These are phyloP conservation scores for Sebastes reedi DNA, from an alignment of 2,797 vertebrate species.

Conservation along the genomic window DNA sequence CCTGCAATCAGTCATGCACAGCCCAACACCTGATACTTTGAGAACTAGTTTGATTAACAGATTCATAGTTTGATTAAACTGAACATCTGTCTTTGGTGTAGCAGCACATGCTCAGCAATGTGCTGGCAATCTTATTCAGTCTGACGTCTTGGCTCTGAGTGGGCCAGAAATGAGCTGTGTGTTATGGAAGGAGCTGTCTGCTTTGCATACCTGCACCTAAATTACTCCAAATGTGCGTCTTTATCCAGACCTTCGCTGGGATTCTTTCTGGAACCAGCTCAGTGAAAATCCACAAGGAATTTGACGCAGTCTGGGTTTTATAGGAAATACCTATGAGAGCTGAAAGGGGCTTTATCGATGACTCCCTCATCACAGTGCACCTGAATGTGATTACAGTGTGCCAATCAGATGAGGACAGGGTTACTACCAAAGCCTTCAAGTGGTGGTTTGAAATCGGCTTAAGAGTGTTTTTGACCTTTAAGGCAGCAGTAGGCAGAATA, in stretches of 20 bases:
- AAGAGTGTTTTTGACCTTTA: slow-evolving; percentile 2
- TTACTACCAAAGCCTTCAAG: slow-evolving; percentile 52
- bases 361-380: slow-evolving; percentile 45
- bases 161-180: slow-evolving; percentile 18
- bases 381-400: slow-evolving; percentile 54
- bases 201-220: slow-evolving; percentile 42
- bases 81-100: slow-evolving; percentile 50
- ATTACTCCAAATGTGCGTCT: slow-evolving; percentile 41
- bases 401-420: slow-evolving; percentile 32
- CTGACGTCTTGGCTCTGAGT: slow-evolving; percentile 31
- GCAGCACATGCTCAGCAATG: slow-evolving; percentile 35
- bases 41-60: slow-evolving; percentile 34
- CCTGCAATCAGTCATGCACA: slow-evolving; percentile 45
- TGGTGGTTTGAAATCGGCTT: slow-evolving; percentile 19
- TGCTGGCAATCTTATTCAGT: slow-evolving; percentile 30
- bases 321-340: slow-evolving; percentile 52
- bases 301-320: slow-evolving; percentile 55
- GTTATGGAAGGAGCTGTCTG: slow-evolving; percentile 39
- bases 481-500: no score
- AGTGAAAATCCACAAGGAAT: slow-evolving; percentile 54
- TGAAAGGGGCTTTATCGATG: slow-evolving; percentile 26
- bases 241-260: slow-evolving; percentile 35
- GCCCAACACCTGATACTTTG: slow-evolving; percentile 32
- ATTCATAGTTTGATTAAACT: slow-evolving; percentile 33
- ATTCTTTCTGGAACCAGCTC: slow-evolving; percentile 35